Conservation (phyloP, 2,888 invertebrate genomes). For the Drosophila anomelani region DNA sequence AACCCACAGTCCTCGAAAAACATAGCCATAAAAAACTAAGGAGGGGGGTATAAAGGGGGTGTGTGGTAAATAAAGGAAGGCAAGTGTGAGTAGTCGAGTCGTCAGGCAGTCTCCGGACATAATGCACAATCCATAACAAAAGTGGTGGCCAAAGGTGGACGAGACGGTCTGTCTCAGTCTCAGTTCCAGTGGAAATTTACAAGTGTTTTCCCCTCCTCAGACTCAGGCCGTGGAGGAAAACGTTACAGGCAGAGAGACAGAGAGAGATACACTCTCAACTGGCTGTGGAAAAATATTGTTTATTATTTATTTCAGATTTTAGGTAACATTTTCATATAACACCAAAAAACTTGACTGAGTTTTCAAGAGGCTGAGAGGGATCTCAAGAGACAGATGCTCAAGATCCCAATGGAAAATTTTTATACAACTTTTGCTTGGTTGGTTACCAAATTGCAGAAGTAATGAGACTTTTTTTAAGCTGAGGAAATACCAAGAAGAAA, state of each 20-base stretch:
- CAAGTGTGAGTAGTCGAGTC: conserved; percentile 17
- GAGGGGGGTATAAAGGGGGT: neutral
- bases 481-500: neutral
- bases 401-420: conserved; percentile 20
- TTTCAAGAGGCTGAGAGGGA: conserved; percentile 15
- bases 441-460: neutral
- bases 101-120: conserved; percentile 28
- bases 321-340: conserved; percentile 25
- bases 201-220: conserved; percentile 33
- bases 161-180: conserved; percentile 12
- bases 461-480: neutral
- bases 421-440: neutral
- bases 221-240: neutral
- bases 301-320: conserved; percentile 14
- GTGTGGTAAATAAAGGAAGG: conserved; percentile 3
- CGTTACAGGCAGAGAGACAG: neutral
- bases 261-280: conserved; percentile 1
- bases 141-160: conserved; percentile 18
- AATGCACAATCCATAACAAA: conserved; percentile 22
- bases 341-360: conserved; percentile 7
- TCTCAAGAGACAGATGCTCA: conserved; percentile 25
- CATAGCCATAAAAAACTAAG: conserved; percentile 12
- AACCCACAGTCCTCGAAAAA: conserved; percentile 24
- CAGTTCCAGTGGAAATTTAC: conserved; percentile 43
- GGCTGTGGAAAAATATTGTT: conserved; percentile 31